Conservation (phyloP, 2,888 invertebrate species). For the Melanostoma mellinum region DNA sequence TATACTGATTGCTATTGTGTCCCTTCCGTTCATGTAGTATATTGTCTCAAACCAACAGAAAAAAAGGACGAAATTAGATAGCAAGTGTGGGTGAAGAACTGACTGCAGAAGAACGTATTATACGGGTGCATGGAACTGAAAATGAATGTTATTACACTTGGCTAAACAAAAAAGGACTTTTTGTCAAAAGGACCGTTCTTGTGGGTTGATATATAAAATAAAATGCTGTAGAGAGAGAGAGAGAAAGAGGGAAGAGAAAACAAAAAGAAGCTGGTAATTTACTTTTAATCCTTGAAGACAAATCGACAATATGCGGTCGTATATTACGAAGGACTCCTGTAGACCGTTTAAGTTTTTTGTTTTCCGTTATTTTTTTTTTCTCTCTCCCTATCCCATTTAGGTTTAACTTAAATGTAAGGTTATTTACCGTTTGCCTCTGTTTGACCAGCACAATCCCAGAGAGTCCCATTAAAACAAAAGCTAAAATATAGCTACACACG, state of each 20-base stretch:
- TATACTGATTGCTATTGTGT: conserved; percentile 36
- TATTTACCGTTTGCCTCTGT: conserved; percentile 57
- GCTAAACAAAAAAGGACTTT: conserved; percentile 65
- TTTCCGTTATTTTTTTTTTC: conserved; percentile 11
- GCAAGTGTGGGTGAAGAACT: conserved; percentile 37
- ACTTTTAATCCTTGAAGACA: conserved; percentile 72
- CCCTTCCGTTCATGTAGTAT: conserved; percentile 12
- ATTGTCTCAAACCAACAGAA: conserved; percentile 27
- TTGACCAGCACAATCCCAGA: conserved; percentile 57
- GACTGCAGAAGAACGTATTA: conserved; percentile 58
- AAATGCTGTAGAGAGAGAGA: no score
- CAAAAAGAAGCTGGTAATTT: conserved; percentile 67
- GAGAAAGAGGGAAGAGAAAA: not conserved
- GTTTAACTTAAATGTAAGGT: conserved; percentile 65
- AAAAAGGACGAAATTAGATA: conserved; percentile 64
- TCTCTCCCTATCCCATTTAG: conserved; percentile 35
- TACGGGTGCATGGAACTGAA: conserved; percentile 72
- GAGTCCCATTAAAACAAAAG: conserved; percentile 46
- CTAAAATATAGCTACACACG: conserved; percentile 43
- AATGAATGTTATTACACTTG: conserved; percentile 72
- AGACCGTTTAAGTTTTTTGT: not conserved
- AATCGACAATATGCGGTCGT: conserved; percentile 70
- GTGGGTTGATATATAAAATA: not conserved
- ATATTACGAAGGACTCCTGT: conserved; percentile 21
- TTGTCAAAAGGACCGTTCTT: conserved; percentile 45